Evolutionary conservation across 1,140 invertebrate species (phyloP), one percentile per base, ranked within the genome.

Genomic region (Megalonaias nervosa): DNA sequence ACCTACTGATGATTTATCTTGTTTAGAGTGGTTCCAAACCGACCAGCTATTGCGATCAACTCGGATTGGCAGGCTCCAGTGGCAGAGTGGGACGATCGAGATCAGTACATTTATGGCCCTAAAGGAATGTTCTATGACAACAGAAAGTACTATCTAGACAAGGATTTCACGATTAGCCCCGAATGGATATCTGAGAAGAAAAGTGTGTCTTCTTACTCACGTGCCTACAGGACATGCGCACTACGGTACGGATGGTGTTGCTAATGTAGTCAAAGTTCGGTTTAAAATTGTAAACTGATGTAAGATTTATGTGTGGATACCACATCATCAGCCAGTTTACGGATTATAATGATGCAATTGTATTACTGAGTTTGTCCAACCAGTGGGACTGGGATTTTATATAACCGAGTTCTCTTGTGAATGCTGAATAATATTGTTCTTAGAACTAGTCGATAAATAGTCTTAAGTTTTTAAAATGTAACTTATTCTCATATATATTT

Each of bases 151-250:
- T 65, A 77, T 3, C 23, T 67, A 15, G 67, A 79, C 17, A 81
- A 80, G 65, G 81, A 84, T 60, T 84, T 81, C 61, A 73, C 68
- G 9, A 75, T 84, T 23, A 84, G 80, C 55, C 81, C 81, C 15
- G 83, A 84, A 73, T 84, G 83, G 83, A 64, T 76, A 48, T 84
- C 83, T 6, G 83, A 84, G 68, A 77, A 68, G 31, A 84, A 79
- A 76, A 82, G 73, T 19, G 81, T 84, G 1, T 84, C 81, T 2
- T 75, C 74, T 1, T 80, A 81, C 57, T 84, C 83, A 13, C 80
- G 80, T 17, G 83, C 77, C 4, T 84, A 84, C 26, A 77, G 83
- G 48, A 84, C 83, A 69, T 82, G 83, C 74, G 81, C 83, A 67
- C 77, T 84, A 5, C 61, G 83, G 38, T 84, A 84, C 26, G 83